phyloP scores from a whole-genome alignment of 2,888 invertebrate genomes.

The Pheosia tremula region DNA sequence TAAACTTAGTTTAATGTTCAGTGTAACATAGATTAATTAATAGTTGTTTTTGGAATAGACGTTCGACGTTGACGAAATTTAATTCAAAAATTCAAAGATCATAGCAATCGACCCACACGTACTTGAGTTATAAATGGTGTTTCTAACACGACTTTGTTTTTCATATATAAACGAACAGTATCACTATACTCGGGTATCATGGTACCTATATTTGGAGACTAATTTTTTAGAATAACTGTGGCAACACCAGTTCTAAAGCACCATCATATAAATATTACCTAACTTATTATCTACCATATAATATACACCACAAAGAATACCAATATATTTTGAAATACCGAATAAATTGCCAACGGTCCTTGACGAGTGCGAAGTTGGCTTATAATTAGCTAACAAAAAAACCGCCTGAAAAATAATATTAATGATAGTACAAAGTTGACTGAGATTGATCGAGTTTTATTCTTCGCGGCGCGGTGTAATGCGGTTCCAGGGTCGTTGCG shows the following conservation, averaged over 20 bases:
- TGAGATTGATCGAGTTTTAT: constrained; percentile 14
- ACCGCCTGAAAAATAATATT: constrained; percentile 16
- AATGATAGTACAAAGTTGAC: constrained; percentile 13
- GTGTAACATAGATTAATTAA: not conserved
- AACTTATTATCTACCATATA: not conserved
- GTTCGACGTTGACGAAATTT: no score
- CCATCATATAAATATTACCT: not conserved
- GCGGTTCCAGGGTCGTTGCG: constrained; percentile 7
- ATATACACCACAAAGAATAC: no score
- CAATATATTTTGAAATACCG: no score
- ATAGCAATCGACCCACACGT: no score
- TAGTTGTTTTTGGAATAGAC: not conserved
- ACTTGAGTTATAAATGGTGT: no score
- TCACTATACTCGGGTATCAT: no score
- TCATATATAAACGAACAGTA: no score
- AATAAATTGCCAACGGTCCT: not conserved
- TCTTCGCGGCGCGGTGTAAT: constrained; percentile 4
- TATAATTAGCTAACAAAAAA: constrained; percentile 7
- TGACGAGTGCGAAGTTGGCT: not conserved
- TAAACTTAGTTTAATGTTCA: not conserved
- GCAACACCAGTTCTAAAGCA: no score
- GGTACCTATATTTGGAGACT: no score
- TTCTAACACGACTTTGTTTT: no score
- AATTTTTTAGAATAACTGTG: no score
- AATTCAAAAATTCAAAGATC: no score